phyloP scores from a whole-genome alignment of 2,888 invertebrate species.

The Crocallis elinguaria region DNA sequence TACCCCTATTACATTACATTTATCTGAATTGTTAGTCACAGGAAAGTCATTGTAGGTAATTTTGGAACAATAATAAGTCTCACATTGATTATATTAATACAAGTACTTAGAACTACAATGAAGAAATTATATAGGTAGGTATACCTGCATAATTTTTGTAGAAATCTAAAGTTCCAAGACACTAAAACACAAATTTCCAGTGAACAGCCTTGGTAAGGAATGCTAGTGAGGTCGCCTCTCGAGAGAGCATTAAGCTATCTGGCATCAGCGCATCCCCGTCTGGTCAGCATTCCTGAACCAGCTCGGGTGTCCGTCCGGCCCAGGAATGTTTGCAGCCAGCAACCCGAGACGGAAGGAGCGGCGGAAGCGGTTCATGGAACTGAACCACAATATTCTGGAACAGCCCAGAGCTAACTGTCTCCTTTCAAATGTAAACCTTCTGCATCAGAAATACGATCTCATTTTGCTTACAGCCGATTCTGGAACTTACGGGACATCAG shows the following conservation, averaged over 20 bases:
- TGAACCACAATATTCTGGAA: constrained; percentile 45
- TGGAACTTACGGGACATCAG: constrained; percentile 39
- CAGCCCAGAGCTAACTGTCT: constrained; percentile 33
- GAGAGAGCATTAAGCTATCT: constrained; percentile 75
- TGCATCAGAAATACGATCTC: constrained; percentile 28
- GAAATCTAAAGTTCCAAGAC: no score
- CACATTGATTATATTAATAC: no score
- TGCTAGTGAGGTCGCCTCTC: constrained; percentile 56
- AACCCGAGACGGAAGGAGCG: constrained; percentile 84
- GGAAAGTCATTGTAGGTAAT: no score
- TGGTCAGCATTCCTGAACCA: constrained; percentile 75
- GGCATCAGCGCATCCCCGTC: constrained; percentile 65
- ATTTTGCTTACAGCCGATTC: constrained; percentile 26
- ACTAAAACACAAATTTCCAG: not conserved
- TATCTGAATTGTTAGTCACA: no score
- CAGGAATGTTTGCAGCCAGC: constrained; percentile 77
- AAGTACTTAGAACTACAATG: no score
- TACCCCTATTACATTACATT: no score
- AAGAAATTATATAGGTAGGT: no score
- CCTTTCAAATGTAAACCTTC: constrained; percentile 42
- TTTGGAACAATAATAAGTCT: no score
- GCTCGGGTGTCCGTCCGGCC: constrained; percentile 73
- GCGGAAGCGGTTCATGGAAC: constrained; percentile 83
- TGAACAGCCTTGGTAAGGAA: constrained; percentile 63
- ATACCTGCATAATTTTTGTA: no score